phyloP scores from a whole-genome alignment of 2,797 vertebrate genomes.

The Carduelis carduelis region DNA sequence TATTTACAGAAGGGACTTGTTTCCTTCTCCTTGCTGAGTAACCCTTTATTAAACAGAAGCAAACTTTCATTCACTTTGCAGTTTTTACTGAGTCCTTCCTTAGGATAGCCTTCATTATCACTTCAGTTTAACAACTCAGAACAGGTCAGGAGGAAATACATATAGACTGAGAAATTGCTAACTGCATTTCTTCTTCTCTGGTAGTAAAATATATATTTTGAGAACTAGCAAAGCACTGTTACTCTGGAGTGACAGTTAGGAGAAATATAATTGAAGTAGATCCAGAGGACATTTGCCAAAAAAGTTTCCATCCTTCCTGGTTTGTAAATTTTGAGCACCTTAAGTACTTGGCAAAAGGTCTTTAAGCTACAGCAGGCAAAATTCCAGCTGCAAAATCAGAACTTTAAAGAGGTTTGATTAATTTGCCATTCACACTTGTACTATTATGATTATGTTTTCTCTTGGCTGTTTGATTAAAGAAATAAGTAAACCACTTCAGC shows the following conservation, averaged over 20 bases:
- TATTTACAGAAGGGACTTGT: background rate
- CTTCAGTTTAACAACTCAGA: background rate
- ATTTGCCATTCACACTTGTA: conserved; percentile 3
- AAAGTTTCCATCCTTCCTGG: background rate
- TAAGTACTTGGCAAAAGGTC: background rate
- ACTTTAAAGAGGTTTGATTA: conserved; percentile 30
- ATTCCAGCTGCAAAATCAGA: conserved; percentile 15
- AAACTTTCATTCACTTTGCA: background rate
- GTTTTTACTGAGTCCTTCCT: background rate
- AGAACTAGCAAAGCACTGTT: background rate
- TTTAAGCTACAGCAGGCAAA: background rate
- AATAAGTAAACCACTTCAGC: conserved; percentile 16
- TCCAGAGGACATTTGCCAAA: background rate
- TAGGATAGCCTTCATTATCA: background rate
- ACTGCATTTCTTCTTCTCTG: background rate
- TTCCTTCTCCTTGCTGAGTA: background rate
- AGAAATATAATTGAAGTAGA: background rate
- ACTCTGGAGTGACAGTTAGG: background rate
- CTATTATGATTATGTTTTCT: conserved; percentile 7
- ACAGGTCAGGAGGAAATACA: background rate
- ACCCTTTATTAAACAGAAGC: background rate
- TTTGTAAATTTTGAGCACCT: background rate
- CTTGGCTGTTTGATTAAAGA: conserved; percentile 24
- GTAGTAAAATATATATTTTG: background rate
- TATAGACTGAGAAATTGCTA: background rate